Base-by-base conservation (phyloP, 2,888 invertebrate genomes). In the Metacarcinus magister region DNA sequence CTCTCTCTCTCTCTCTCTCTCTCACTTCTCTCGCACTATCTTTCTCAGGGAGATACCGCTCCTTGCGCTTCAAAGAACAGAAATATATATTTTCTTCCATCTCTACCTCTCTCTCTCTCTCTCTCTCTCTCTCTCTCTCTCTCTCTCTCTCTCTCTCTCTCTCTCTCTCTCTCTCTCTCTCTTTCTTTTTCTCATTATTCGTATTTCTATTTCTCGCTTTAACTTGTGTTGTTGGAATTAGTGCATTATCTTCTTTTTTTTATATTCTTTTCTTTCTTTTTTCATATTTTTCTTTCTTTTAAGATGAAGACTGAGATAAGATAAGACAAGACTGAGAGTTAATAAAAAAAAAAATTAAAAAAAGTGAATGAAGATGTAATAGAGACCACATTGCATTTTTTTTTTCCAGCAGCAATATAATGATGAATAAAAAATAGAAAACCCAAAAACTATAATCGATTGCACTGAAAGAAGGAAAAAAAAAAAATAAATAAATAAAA, bases 91-190 rank as follows among this genome's bases (percentile, higher is more conserved):
- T 75, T 75, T 75, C 28, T 75, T 75, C 75, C 75, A 75, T 75
- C 75, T 75, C 75, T 75, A 2, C 28, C 75, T 75, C 75, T 75
- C 75, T 75, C 75, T 75, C 75, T 75, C 75, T 75, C 75, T 75
- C 75, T 75, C 75, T 75, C 75, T 75, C 75, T 75, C 75, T 75
- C 75, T 75, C 75, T 75, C 75, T 75, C 75, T 75, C 75, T 75
- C 75, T 75, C 75, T 75, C 75, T 75, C 75, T 75, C 75, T 75
- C 75, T 75, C 75, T 75, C 75, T 75, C 75, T 75, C 75, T 75
- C 75, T 75, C 75, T 75, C 75, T 75, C 28, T 75, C 75, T 75
- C n/a, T 75, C 60, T 60, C 60, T 60, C 19, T 60, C 60, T 46
- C 46, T 46, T 10, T 46, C 46, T 46, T 10, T 46, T 10, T 46